Evolutionary conservation across 2,888 invertebrate species (phyloP).

Genomic region (Auanema freiburgensis): DNA sequence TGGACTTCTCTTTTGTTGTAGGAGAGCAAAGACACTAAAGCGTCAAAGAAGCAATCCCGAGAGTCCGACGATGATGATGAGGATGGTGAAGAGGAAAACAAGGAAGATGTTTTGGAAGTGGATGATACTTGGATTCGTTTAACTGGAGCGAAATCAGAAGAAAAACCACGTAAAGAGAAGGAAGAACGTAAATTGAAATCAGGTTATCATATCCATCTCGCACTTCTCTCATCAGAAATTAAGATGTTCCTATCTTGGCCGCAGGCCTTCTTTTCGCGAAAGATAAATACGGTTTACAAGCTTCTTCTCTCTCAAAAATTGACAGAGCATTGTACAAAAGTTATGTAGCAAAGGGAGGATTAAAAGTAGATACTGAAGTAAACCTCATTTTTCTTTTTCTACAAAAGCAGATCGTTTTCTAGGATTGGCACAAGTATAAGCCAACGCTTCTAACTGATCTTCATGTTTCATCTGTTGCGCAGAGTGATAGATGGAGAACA

Average conservation of each 20-base stretch:
- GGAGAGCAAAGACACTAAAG: conserved; percentile 34
- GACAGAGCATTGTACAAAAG: conserved; percentile 30
- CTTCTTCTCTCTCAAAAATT: conserved; percentile 21
- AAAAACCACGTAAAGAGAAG: conserved; percentile 1
- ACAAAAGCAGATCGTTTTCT: conserved; percentile 2
- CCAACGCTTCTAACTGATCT: conserved; percentile 40
- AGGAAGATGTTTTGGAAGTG: conserved; percentile 19
- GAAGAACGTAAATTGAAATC: conserved; percentile 4
- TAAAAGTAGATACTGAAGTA: conserved; percentile 23
- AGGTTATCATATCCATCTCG: too few species aligned
- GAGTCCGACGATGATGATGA: conserved; percentile 50
- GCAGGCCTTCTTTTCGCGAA: conserved; percentile 41
- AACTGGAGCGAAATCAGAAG: conserved; percentile 4
- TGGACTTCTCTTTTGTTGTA: conserved; percentile 9
- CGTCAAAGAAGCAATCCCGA: conserved; percentile 23
- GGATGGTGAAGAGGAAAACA: conserved; percentile 27
- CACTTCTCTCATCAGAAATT: too few species aligned
- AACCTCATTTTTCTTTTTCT: neutral
- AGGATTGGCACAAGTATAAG: conserved; percentile 39
- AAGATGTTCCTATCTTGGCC: conserved; percentile 20
- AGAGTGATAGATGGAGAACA: conserved; percentile 22
- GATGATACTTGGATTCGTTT: conserved; percentile 15
- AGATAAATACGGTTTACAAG: conserved; percentile 41
- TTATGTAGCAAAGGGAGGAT: conserved; percentile 28
- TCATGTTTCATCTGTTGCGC: conserved; percentile 16